Conservation (phyloP, 1,140 invertebrate genomes). For the Drosophila virilis region DNA sequence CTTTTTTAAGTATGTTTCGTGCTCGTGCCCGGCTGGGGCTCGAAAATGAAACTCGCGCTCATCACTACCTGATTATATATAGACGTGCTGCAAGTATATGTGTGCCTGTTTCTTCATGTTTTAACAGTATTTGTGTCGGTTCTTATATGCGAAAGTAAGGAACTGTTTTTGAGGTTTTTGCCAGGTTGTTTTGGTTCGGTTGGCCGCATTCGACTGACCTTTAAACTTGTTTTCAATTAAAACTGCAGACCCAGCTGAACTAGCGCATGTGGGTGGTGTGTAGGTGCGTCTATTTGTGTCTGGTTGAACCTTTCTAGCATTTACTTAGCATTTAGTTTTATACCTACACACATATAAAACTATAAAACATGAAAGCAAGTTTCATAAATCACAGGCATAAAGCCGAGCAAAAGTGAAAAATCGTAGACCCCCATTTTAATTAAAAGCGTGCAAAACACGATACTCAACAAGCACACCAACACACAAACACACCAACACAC, state of each 20-base stretch:
- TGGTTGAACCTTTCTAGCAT: conserved; percentile 67
- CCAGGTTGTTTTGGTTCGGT: conserved; percentile 36
- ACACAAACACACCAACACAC: conserved; percentile 15
- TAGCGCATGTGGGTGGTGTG: conserved; percentile 10
- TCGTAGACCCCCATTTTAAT: conserved; percentile 79
- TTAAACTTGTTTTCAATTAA: conserved; percentile 79
- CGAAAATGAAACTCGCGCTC: no score
- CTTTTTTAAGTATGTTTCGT: no score
- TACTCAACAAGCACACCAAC: conserved; percentile 50
- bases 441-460: conserved; percentile 82
- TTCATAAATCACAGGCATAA: conserved; percentile 78
- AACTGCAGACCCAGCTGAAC: conserved; percentile 39
- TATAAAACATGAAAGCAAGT: conserved; percentile 77
- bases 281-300: conserved; percentile 15
- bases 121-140: conserved; percentile 52
- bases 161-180: conserved; percentile 30
- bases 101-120: conserved; percentile 66
- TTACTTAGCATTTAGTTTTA: conserved; percentile 80
- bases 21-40: no score
- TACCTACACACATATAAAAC: conserved; percentile 50
- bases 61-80: not conserved
- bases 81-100: conserved; percentile 4
- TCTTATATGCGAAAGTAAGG: conserved; percentile 28
- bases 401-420: conserved; percentile 77
- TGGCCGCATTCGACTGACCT: conserved; percentile 66